Percentiles rank a stretch among this genome's conserved stretches.
Evolutionary conservation across 2,113 vertebrate genomes (phyloP).

Genomic region (Paradisaea rubra): DNA sequence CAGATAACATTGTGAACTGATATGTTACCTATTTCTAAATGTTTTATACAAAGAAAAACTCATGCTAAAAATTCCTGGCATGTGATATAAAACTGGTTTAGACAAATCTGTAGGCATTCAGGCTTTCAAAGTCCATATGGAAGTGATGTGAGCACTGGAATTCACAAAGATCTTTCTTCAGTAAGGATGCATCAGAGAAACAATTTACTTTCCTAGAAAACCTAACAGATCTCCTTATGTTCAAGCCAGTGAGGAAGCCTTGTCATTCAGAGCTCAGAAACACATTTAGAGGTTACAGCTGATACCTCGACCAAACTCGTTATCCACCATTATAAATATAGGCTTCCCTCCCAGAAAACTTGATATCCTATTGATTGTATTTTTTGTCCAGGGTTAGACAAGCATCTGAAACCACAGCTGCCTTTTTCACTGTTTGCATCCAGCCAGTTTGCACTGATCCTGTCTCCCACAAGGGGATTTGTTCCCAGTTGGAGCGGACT

Average conservation of each 20-base stretch:
- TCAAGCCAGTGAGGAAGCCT: background rate
- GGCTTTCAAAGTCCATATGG: background rate
- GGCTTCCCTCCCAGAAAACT: background rate
- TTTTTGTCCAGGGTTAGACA: background rate
- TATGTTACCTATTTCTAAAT: background rate
- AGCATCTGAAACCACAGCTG: background rate
- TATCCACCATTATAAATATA: background rate
- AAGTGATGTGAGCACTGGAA: background rate
- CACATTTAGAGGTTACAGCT: fast-evolving
- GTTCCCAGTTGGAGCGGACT: fast-evolving
- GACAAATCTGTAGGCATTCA: background rate
- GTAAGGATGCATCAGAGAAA: background rate
- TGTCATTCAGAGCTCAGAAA: background rate
- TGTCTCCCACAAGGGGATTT: background rate
- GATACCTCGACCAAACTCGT: background rate
- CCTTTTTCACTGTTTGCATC: background rate
- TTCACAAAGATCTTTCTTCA: background rate
- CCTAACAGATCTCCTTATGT: background rate
- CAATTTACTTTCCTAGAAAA: background rate
- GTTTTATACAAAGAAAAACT: background rate
- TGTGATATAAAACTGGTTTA: background rate
- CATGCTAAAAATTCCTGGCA: background rate
- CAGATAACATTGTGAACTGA: background rate
- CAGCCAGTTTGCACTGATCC: background rate
- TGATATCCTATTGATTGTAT: background rate